Conservation (phyloP, 2,113 vertebrate species). For the Actenoides lindsayi region DNA sequence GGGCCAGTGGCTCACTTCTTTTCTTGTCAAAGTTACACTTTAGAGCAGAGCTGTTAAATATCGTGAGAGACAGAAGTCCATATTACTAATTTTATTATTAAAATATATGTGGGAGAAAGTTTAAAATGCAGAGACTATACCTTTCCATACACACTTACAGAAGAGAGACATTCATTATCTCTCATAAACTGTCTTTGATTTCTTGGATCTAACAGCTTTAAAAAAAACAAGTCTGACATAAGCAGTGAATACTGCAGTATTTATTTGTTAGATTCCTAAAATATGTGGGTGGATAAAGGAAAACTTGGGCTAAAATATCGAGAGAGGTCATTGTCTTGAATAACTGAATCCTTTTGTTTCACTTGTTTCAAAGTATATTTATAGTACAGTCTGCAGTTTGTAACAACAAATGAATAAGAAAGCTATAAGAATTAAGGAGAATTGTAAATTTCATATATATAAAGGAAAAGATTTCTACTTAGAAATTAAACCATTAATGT, state of each 20-base stretch:
- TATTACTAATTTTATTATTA: not conserved
- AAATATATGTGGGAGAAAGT: not conserved
- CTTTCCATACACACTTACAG: not conserved
- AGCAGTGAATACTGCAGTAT: not conserved
- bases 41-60: not conserved
- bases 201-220: not conserved
- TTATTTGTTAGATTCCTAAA: constrained; percentile 6
- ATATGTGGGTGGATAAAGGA: not conserved
- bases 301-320: not conserved
- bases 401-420: not conserved
- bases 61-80: not conserved
- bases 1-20: not conserved
- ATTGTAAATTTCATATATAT: not conserved
- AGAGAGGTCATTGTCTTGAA: not conserved
- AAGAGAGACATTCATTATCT: not conserved
- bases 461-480: not conserved
- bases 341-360: not conserved
- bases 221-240: not conserved
- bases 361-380: not conserved
- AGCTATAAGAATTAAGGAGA: not conserved
- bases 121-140: not conserved
- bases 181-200: not conserved
- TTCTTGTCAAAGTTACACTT: not conserved
- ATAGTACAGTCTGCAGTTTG: not conserved
- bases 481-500: not conserved